These are phyloP conservation scores for Microctenopoma steveboyesi DNA, from an alignment of 2,797 vertebrate genomes.

Conservation along the genomic window DNA sequence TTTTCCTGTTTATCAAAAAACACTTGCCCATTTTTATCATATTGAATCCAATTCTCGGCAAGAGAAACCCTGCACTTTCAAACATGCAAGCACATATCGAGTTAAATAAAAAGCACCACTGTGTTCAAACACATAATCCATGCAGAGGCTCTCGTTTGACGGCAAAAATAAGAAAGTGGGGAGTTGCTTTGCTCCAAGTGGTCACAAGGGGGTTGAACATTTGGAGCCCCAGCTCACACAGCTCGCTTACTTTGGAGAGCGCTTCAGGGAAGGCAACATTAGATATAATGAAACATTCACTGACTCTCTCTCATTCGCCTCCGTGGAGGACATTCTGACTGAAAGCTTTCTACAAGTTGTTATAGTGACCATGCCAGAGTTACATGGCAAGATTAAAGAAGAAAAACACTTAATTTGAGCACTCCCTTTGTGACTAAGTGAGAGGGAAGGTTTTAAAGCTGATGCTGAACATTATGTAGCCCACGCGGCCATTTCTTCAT, in stretches of 20 bases:
- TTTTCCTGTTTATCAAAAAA: constrained; percentile 89
- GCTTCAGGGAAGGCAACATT: constrained; percentile 91
- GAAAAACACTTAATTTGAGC: constrained; percentile 42
- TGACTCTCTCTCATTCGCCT: constrained; percentile 80
- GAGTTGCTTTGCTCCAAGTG: constrained; percentile 95
- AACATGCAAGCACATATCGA: constrained; percentile 84
- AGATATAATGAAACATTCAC: constrained; percentile 97
- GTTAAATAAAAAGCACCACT: constrained; percentile 95
- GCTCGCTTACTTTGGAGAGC: constrained; percentile 96
- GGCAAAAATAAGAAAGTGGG: constrained; percentile 90
- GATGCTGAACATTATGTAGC: not conserved
- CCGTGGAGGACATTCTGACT: constrained; percentile 71
- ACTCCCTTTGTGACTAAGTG: constrained; percentile 13
- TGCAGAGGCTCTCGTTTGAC: constrained; percentile 92
- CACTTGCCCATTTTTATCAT: constrained; percentile 88
- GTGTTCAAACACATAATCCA: constrained; percentile 96
- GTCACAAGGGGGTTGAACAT: constrained; percentile 96
- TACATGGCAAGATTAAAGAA: constrained; percentile 45
- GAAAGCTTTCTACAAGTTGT: constrained; percentile 64
- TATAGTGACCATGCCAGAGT: constrained; percentile 46
- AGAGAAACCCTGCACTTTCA: constrained; percentile 89
- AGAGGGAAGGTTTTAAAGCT: not conserved
- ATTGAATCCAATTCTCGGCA: constrained; percentile 85
- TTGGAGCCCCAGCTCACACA: constrained; percentile 84
- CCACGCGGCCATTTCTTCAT: constrained; percentile 9